phyloP scores from a whole-genome alignment of 2,113 vertebrate species.

The Phodopus roborovskii region DNA sequence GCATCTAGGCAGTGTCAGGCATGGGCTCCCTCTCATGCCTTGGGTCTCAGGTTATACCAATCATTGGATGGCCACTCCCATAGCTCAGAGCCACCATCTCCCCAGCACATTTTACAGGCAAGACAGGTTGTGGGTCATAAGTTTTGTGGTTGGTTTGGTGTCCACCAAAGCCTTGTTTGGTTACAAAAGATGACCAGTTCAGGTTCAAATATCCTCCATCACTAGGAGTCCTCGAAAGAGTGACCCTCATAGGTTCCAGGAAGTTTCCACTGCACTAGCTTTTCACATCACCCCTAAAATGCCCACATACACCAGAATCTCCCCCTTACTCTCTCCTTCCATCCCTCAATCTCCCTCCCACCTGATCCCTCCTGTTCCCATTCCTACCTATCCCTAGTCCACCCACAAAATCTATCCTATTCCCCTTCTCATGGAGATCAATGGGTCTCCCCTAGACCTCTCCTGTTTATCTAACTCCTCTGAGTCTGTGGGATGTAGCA shows the following conservation, averaged over 20 bases:
- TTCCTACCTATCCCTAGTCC: too few species aligned
- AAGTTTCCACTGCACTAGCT: not conserved
- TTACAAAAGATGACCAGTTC: not conserved
- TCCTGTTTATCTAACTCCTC: too few species aligned
- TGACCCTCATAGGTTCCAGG: not conserved
- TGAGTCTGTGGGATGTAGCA: too few species aligned
- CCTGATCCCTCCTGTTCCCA: not conserved
- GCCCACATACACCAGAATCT: not conserved
- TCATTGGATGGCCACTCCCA: not conserved
- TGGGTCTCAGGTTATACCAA: not conserved
- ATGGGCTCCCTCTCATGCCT: not conserved
- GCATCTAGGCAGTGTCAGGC: not conserved
- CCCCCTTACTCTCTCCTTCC: too few species aligned
- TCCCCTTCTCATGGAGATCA: too few species aligned
- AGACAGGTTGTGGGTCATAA: not conserved
- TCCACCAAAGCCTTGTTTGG: not conserved
- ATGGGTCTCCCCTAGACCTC: too few species aligned
- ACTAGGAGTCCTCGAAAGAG: not conserved
- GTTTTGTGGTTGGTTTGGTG: not conserved
- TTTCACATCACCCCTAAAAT: not conserved
- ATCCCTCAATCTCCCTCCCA: not conserved
- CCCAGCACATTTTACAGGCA: not conserved
- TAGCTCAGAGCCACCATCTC: not conserved
- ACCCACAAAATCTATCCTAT: too few species aligned
- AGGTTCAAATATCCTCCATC: not conserved